These are phyloP conservation scores for Vanessa cardui DNA, from an alignment of 2,888 invertebrate species.

Conservation along the genomic window DNA sequence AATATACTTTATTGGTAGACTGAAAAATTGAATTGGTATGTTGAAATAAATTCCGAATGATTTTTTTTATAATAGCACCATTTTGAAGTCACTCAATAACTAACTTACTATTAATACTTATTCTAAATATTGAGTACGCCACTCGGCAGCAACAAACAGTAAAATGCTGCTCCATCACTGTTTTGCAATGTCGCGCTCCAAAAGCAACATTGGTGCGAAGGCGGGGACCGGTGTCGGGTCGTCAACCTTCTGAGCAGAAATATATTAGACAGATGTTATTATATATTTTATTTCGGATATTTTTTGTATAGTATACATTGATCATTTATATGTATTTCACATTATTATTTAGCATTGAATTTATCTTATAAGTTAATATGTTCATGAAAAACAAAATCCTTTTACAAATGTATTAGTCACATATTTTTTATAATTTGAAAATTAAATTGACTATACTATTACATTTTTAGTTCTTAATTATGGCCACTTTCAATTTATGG, in stretches of 20 bases:
- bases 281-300: neutral
- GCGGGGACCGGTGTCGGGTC: conserved; percentile 64
- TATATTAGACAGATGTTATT: conserved; percentile 24
- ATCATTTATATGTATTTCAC: no score
- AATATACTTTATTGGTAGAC: no score
- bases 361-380: no score
- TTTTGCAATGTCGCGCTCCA: conserved; percentile 74
- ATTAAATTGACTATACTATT: no score
- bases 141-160: conserved; percentile 21
- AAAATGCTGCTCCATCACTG: conserved; percentile 48
- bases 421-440: no score
- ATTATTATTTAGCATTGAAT: no score
- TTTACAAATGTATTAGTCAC: no score
- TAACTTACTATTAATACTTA: neutral
- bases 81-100: neutral
- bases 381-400: no score
- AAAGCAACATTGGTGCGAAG: conserved; percentile 64
- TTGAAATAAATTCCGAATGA: neutral
- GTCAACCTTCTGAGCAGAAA: conserved; percentile 63
- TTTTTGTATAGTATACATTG: neutral
- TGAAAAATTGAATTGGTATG: no score
- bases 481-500: no score
- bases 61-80: neutral
- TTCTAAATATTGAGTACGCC: neutral
- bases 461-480: no score